Evolutionary conservation across 2,113 vertebrate genomes (phyloP).

Genomic region (Mirounga angustirostris): DNA sequence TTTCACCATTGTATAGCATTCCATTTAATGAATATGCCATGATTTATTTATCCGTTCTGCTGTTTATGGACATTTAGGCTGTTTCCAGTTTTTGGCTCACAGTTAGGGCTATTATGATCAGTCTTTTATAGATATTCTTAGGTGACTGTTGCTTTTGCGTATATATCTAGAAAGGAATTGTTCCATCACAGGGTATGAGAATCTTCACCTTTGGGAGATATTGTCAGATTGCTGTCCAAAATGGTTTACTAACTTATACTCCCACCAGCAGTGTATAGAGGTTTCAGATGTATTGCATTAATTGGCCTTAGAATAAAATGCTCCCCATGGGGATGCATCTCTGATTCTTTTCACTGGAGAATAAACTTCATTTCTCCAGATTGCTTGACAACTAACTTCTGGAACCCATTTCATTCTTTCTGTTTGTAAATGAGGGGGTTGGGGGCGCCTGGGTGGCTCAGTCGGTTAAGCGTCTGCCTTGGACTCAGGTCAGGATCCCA

Average conservation of each 20-base stretch:
- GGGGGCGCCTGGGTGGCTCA: no score
- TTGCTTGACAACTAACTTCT: constrained; percentile 19
- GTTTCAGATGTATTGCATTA: background rate
- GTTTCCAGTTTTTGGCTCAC: background rate
- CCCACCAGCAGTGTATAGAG: background rate
- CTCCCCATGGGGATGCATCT: constrained; percentile 4
- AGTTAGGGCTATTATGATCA: background rate
- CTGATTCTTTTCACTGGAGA: constrained; percentile 8
- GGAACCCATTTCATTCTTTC: constrained; percentile 56
- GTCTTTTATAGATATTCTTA: constrained; percentile 1
- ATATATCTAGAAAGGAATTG: constrained; percentile 10
- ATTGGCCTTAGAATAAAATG: constrained; percentile 29
- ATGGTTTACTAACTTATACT: constrained; percentile 28
- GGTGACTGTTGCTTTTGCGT: constrained; percentile 13
- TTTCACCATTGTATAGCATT: background rate
- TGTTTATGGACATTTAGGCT: background rate
- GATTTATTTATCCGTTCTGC: constrained; percentile 33
- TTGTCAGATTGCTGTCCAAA: constrained; percentile 15
- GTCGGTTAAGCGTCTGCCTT: no score
- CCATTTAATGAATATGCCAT: background rate
- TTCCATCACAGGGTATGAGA: background rate
- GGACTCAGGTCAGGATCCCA: no score
- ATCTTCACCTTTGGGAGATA: constrained; percentile 7
- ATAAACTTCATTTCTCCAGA: constrained; percentile 57
- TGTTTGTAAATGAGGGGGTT: constrained; percentile 17